Evolutionary conservation across 2,113 vertebrate genomes (phyloP), one percentile per base, ranked within the genome.

Genomic region (Anhinga rufa): DNA sequence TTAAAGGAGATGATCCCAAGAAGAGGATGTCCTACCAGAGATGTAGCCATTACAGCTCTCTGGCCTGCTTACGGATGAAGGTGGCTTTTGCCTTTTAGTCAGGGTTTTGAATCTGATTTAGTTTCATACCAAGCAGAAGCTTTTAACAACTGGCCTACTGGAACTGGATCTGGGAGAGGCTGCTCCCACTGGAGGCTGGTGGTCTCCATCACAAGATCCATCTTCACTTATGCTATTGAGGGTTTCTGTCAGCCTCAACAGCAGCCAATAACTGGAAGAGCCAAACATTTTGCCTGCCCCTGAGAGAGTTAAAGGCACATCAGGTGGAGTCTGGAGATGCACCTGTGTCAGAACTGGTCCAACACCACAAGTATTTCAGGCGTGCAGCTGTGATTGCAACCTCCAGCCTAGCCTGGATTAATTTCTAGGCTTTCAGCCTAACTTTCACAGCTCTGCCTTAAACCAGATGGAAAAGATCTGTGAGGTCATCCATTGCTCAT

Each of bases 401-500:
- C 60, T 92, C 69, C 68, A 82, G 55, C 32, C 44, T 49, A 69
- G 60, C 16, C 49, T 79, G 55, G 52, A 62, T 68, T 71, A 52
- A 91, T 29, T 79, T 77, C 69, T 70, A 88, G 51, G 64, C 44
- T 83, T 71, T 68, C 70, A 82, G 61, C 54, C 61, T 61, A 69
- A 93, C 48, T 87, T 91, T 79, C 80, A 84, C 14, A 89, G 76
- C 54, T 88, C 79, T 94, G 88, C 58, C 72, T 94, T 72, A 90
- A 94, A 91, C 69, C 85, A 86, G 87, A 90, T 82, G 70, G 77
- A 94, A 90, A 82, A 88, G 72, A 64, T 81, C 62, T 48, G 57
- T 84, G 76, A 93, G 85, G 77, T 85, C 91, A 95, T 55, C 74
- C 84, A 80, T 71, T 91, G 88, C 93, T 87, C 82, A 94, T 71